Percentiles rank a stretch among this genome's conserved stretches.
Conservation (phyloP, 2,113 vertebrate genomes). For the Taurulus bubalis region DNA sequence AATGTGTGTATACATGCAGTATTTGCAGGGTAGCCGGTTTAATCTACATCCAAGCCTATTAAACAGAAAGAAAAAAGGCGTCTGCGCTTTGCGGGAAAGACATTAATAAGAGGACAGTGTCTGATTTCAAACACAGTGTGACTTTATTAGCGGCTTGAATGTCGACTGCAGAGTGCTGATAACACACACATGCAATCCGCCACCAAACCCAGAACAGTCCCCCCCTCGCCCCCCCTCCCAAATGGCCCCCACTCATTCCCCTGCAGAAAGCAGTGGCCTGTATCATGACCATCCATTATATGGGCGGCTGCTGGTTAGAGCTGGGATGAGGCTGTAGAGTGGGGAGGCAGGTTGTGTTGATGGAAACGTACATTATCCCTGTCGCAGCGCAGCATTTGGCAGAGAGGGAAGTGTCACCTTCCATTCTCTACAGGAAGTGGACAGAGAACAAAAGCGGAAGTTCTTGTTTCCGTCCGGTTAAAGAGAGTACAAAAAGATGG, state of each 20-base stretch:
- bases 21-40: background rate
- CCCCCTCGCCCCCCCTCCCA: conserved; percentile 39
- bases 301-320: conserved; percentile 64
- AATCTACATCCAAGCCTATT: conserved; percentile 6
- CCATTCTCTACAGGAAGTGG: conserved; percentile 39
- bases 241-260: conserved; percentile 7
- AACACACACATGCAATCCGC: conserved; percentile 79
- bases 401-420: conserved; percentile 44
- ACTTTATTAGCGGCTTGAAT: conserved; percentile 80
- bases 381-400: too few relatives aligned
- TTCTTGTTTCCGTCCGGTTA: conserved; percentile 20
- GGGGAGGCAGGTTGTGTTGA: conserved; percentile 54
- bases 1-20: background rate
- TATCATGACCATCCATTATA: conserved; percentile 83
- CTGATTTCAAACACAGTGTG: conserved; percentile 80
- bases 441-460: conserved; percentile 27
- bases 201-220: conserved; percentile 59
- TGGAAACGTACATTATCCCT: conserved; percentile 68
- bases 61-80: background rate
- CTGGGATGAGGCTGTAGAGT: conserved; percentile 50
- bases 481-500: background rate
- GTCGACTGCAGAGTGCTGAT: conserved; percentile 85
- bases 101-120: conserved; percentile 56
- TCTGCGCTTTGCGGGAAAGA: conserved; percentile 31
- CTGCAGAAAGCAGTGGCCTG: conserved; percentile 57